phyloP scores from a whole-genome alignment of 2,113 vertebrate genomes.

The Brachirus orientalis region DNA sequence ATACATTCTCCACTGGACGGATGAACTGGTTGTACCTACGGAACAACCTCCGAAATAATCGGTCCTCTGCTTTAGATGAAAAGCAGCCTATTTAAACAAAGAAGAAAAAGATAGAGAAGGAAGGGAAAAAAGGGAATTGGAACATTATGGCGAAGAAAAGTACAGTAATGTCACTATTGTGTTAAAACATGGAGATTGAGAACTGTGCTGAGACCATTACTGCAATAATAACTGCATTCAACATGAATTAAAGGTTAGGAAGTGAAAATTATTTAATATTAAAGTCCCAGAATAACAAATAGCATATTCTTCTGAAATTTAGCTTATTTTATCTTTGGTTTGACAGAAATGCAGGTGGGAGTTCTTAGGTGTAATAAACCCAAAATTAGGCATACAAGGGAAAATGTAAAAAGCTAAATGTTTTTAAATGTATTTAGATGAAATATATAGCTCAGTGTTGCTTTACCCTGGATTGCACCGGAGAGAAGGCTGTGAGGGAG shows the following conservation, averaged over 20 bases:
- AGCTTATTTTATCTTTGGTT: too few relatives aligned
- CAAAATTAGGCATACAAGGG: too few relatives aligned
- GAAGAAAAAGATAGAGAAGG: neutral
- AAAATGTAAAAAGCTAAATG: too few relatives aligned
- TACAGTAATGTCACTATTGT: too few relatives aligned
- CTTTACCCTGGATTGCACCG: neutral
- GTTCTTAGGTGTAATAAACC: too few relatives aligned
- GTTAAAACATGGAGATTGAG: neutral
- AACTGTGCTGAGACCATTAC: neutral
- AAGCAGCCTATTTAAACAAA: slow-evolving; percentile 70
- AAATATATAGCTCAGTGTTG: slow-evolving; percentile 15
- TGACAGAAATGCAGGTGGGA: too few relatives aligned
- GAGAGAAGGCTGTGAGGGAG: neutral
- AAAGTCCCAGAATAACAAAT: too few relatives aligned
- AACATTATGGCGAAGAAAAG: too few relatives aligned
- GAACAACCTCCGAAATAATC: slow-evolving; percentile 89
- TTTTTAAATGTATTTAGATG: neutral
- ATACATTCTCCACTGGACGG: slow-evolving; percentile 93
- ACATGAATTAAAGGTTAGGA: slow-evolving; percentile 12
- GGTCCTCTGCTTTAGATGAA: slow-evolving; percentile 86
- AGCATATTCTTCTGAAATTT: too few relatives aligned
- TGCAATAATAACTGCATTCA: neutral
- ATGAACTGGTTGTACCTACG: slow-evolving; percentile 91
- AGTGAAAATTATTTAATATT: too few relatives aligned
- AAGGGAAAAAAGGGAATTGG: neutral